phyloP scores from a whole-genome alignment of 2,888 invertebrate species.

The Mesorhabditis sp. region DNA sequence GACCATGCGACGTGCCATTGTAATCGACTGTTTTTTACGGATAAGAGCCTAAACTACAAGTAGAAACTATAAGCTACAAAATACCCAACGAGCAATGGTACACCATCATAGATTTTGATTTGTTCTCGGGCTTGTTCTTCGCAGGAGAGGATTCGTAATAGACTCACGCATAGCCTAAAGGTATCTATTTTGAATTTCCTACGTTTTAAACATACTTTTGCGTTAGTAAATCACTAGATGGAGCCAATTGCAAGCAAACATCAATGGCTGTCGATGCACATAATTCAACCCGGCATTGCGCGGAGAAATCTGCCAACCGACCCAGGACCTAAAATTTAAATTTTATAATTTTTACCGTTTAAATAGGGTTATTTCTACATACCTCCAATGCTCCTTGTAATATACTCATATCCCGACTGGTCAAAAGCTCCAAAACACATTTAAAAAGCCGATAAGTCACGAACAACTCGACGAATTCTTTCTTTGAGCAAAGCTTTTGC shows the following conservation, averaged over 20 bases:
- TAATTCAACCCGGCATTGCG: constrained; percentile 25
- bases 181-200: background rate
- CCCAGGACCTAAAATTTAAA: constrained; percentile 23
- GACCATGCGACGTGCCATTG: constrained; percentile 62
- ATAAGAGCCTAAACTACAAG: constrained; percentile 55
- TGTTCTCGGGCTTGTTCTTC: constrained; percentile 41
- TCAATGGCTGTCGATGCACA: constrained; percentile 41
- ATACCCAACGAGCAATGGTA: constrained; percentile 31
- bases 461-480: constrained; percentile 1
- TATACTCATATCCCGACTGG: constrained; percentile 22
- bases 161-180: constrained; percentile 35
- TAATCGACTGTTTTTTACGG: constrained; percentile 60
- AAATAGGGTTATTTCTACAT: background rate
- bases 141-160: constrained; percentile 37
- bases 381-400: constrained; percentile 29
- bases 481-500: background rate
- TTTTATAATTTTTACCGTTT: constrained; percentile 8
- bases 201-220: constrained; percentile 31
- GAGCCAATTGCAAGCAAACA: constrained; percentile 31
- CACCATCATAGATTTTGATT: constrained; percentile 43
- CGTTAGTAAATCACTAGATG: constrained; percentile 38
- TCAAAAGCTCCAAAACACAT: constrained; percentile 18
- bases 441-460: constrained; percentile 13
- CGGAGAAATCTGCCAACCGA: constrained; percentile 31
- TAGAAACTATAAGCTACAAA: background rate